A percentile compares a stretch with the other conserved stretches of the same genome.
Evolutionary conservation across 2,888 invertebrate species (phyloP).

Genomic region (Cynaeus angustus): DNA sequence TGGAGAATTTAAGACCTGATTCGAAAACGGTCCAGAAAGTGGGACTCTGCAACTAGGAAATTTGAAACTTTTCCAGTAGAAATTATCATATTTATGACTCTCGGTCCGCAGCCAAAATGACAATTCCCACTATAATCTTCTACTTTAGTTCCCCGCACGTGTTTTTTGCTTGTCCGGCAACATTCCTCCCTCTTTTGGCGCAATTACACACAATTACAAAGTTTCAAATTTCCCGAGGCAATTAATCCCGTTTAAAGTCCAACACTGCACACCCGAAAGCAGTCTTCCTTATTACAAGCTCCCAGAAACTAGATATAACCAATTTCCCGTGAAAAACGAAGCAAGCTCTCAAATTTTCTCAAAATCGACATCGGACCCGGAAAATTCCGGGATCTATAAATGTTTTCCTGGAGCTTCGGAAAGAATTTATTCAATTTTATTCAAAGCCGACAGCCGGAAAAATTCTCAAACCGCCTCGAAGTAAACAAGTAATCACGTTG

Average conservation of each 20-base stretch:
- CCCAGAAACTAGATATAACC: not conserved
- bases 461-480: not conserved
- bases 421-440: slow-evolving; percentile 15
- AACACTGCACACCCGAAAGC: slow-evolving; percentile 22
- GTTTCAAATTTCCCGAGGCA: slow-evolving; percentile 35
- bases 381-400: not conserved
- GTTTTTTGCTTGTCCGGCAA: not conserved
- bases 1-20: too few species aligned
- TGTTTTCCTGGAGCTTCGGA: not conserved
- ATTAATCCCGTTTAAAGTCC: slow-evolving; percentile 38
- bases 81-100: too few species aligned
- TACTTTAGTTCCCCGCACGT: too few species aligned
- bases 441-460: slow-evolving; percentile 5
- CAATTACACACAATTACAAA: slow-evolving; percentile 35
- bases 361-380: not conserved
- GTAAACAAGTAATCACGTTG: not conserved
- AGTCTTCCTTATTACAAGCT: slow-evolving; percentile 4
- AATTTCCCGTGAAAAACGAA: not conserved
- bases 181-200: not conserved
- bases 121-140: too few species aligned
- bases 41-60: too few species aligned
- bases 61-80: too few species aligned
- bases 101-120: too few species aligned
- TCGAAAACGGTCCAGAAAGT: too few species aligned
- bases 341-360: not conserved